A percentile compares a stretch with the other conserved stretches of the same genome.
Evolutionary conservation across 2,113 vertebrate genomes (phyloP).

Genomic region (Rhabdomys dilectus): DNA sequence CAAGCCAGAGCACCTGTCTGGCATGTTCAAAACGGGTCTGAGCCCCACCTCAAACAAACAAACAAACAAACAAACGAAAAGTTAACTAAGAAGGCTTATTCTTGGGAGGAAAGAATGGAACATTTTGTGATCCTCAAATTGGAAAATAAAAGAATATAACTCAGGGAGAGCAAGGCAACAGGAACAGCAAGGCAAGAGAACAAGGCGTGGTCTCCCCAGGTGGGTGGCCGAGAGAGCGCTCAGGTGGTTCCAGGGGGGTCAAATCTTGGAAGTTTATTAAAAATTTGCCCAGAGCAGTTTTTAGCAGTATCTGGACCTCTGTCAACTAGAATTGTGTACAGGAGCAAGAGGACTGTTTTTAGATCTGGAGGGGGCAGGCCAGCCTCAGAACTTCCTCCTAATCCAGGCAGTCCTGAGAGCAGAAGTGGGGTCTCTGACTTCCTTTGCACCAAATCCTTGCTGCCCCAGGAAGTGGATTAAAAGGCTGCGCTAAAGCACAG

Average conservation of each 20-base stretch:
- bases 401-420: not conserved
- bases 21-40: not conserved
- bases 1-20: no score
- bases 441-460: not conserved
- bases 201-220: not conserved
- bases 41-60: not conserved
- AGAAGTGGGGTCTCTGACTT: not conserved
- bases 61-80: not conserved
- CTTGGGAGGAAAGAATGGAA: not conserved
- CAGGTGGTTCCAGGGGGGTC: not conserved
- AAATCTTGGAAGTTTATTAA: not conserved
- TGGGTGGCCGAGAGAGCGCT: rapidly evolving
- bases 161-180: not conserved
- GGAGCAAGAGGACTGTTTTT: not conserved
- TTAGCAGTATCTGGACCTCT: not conserved
- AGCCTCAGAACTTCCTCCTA: not conserved
- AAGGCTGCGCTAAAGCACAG: not conserved
- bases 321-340: not conserved
- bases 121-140: not conserved
- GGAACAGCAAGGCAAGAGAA: not conserved
- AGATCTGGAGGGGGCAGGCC: not conserved
- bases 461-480: not conserved
- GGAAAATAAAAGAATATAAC: not conserved
- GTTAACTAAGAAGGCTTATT: not conserved
- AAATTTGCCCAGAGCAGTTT: not conserved